phyloP scores from a whole-genome alignment of 2,113 vertebrate species.

The Pelusios castaneus region DNA sequence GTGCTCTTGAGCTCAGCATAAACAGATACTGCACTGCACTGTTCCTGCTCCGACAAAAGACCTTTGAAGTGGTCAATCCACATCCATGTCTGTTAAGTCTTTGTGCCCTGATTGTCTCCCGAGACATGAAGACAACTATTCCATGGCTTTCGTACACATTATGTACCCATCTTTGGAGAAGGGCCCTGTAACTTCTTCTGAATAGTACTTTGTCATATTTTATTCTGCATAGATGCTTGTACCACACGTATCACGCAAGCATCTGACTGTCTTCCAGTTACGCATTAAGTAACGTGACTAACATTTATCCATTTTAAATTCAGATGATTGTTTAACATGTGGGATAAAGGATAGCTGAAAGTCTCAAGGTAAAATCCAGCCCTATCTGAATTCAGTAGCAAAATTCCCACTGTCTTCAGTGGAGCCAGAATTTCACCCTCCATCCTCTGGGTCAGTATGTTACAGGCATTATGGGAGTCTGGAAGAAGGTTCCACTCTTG shows the following conservation, averaged over 20 bases:
- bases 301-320: not conserved
- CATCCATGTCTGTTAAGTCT: not conserved
- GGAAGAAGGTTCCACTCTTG: not conserved
- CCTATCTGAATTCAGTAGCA: not conserved
- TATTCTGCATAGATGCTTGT: not conserved
- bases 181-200: rapidly evolving
- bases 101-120: not conserved
- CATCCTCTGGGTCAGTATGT: not conserved
- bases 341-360: not conserved
- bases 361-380: rapidly evolving
- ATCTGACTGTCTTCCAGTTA: not conserved
- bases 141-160: not conserved
- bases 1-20: not conserved
- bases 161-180: not conserved
- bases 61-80: not conserved
- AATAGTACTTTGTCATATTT: not conserved
- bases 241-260: not conserved
- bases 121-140: not conserved
- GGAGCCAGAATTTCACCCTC: not conserved
- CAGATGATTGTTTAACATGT: rapidly evolving
- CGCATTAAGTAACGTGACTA: not conserved
- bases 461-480: not conserved
- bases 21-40: not conserved
- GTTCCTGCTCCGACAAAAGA: not conserved
- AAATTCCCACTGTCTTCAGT: not conserved